Base-by-base conservation (phyloP, 2,888 invertebrate genomes). In the Andrena flavipes region DNA sequence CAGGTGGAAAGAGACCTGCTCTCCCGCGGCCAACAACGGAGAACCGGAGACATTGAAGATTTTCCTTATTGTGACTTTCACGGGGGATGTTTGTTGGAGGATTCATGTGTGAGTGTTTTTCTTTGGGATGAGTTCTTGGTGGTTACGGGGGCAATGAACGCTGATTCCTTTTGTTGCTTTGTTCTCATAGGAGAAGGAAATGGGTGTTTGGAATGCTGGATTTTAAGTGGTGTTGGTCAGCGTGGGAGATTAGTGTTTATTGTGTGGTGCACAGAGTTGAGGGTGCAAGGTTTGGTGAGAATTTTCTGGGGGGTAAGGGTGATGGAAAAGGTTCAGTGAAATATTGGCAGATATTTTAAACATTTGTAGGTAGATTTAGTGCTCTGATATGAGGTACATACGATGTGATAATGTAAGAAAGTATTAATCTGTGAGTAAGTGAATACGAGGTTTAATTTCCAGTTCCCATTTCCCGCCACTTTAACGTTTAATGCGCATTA, bases 21-120 rank as follows among this genome's bases (percentile, higher is more conserved):
- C 23, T 20, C 49, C 62, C 3, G 2, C 8, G 60, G 30, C 35
- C 16, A 33, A 23, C 8, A 20, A 16, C 8, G 56, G 26, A 20
- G n/a, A 20, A n/a, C 4, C 5, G 16, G n/a, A 42, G 42, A 67
- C 65, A 49, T 48, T 10, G 48, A 23, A 26, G 16, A 33, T 42
- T 42, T 42, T 72, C 71, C 23, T 65, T 77, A 67, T 77, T 73
- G 59, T 73, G 20, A 73, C 60, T 20, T 48, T 69, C 23, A 1
- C 1, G 26, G 5, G 48, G 48, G 10, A 64, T 29, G 33, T 77
- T 65, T 35, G 26, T 42, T 10, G 35, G 10, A 7, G 33, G 49
- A 60, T 65, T 77, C 26, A 59, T 74, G 29, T 7, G 59, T 16
- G 10, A 29, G 48, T 20, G 8, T n/a, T 29, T 63, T 35, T 35